These are phyloP conservation scores for Mythimna vitellina DNA, from an alignment of 2,888 invertebrate species.

Conservation along the genomic window DNA sequence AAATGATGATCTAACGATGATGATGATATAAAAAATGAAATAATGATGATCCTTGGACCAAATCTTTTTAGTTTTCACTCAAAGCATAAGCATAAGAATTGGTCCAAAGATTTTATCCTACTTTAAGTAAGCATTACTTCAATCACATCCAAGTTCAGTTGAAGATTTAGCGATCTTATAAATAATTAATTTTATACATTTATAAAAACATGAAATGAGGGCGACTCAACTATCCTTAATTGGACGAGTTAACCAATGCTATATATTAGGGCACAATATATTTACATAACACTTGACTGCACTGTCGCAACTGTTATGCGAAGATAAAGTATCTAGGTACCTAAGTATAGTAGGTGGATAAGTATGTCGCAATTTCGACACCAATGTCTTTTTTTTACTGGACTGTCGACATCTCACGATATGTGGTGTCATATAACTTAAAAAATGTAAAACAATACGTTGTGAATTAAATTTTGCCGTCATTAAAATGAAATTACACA, in stretches of 20 bases:
- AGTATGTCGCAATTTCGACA: constrained; percentile 57
- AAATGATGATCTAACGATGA: background rate
- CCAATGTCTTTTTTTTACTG: constrained; percentile 55
- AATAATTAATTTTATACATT: background rate
- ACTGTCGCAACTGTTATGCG: constrained; percentile 53
- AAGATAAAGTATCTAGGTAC: constrained; percentile 41
- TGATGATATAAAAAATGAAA: too few relatives aligned
- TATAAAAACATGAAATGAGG: background rate
- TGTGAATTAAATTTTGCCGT: constrained; percentile 60
- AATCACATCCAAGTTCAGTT: constrained; percentile 1
- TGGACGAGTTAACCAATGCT: background rate
- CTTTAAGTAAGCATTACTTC: background rate
- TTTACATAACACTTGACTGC: constrained; percentile 56
- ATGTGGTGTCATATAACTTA: constrained; percentile 50
- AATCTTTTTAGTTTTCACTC: too few relatives aligned
- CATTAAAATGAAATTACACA: constrained; percentile 58
- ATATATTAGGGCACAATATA: constrained; percentile 49
- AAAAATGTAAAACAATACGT: constrained; percentile 67
- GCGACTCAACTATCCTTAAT: constrained; percentile 5
- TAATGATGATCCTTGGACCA: too few relatives aligned
- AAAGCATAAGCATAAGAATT: too few relatives aligned
- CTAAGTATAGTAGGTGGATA: constrained; percentile 42
- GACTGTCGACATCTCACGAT: constrained; percentile 63
- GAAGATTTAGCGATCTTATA: background rate
- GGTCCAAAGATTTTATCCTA: background rate